Conservation (phyloP, 2,797 vertebrate species). For the Okamejei kenojei region DNA sequence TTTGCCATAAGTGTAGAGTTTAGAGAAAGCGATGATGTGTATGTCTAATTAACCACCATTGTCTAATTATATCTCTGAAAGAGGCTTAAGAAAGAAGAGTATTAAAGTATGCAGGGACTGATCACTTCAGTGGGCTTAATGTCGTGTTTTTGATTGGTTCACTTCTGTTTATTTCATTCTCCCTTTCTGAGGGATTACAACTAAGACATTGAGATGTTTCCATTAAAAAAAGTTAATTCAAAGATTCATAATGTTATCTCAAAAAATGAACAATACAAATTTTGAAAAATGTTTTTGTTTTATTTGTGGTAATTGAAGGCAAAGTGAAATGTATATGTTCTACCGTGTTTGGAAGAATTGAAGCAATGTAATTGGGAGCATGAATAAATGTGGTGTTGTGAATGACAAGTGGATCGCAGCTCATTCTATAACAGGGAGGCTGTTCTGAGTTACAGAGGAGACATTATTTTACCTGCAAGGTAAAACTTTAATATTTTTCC, state of each 20-base stretch:
- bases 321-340: background rate
- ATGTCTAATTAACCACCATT: background rate
- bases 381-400: background rate
- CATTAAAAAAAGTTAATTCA: background rate
- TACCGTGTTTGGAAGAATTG: background rate
- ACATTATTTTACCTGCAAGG: background rate
- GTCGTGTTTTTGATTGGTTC: background rate
- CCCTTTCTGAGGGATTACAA: background rate
- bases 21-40: background rate
- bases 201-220: background rate
- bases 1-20: background rate
- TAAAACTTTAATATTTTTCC: background rate
- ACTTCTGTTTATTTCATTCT: background rate
- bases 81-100: background rate
- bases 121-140: background rate
- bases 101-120: background rate
- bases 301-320: background rate
- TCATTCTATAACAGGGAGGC: background rate
- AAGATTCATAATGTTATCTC: background rate
- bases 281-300: background rate
- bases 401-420: background rate
- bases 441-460: background rate
- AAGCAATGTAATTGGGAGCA: background rate
- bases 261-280: background rate
- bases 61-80: background rate